Conservation (phyloP, 2,797 vertebrate species). For the Molossus molossus region DNA sequence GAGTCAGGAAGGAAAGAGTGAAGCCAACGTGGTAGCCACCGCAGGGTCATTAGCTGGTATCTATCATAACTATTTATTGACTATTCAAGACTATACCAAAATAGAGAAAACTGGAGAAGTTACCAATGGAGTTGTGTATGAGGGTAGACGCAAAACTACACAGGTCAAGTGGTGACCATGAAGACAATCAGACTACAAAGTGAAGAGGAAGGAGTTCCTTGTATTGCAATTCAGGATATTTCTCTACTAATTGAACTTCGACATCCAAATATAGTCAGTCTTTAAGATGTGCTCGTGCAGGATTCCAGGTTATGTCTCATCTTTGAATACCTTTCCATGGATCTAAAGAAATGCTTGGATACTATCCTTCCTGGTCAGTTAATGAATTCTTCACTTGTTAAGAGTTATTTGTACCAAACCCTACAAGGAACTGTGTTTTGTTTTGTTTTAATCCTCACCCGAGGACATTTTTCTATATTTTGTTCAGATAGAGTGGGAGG, state of each 20-base stretch:
- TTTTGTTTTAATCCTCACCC: neutral
- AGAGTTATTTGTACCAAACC: conserved; percentile 95
- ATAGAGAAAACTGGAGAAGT: conserved; percentile 87
- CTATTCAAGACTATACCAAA: neutral
- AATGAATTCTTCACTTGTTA: conserved; percentile 96
- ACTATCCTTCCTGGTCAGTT: conserved; percentile 96
- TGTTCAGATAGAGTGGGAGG: too few relatives aligned
- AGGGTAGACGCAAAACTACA: conserved; percentile 94
- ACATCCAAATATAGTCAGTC: conserved; percentile 96
- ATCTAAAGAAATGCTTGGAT: conserved; percentile 98
- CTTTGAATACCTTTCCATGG: conserved; percentile 99
- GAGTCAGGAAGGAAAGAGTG: neutral
- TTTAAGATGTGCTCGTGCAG: conserved; percentile 98
- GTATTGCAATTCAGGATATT: conserved; percentile 95
- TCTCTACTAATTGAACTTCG: conserved; percentile 96
- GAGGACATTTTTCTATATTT: too few relatives aligned
- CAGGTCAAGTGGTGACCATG: conserved; percentile 96
- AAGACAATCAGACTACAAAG: conserved; percentile 98
- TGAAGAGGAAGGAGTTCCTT: conserved; percentile 96
- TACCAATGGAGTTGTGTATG: conserved; percentile 97
- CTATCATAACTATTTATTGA: neutral
- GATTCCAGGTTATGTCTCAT: conserved; percentile 97
- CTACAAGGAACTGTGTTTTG: conserved; percentile 98
- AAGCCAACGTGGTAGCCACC: neutral
- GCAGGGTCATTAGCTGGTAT: neutral